Evolutionary conservation across 2,797 vertebrate genomes (phyloP), one percentile per base, ranked within the genome.

Genomic region (Tenualosa ilisha): DNA sequence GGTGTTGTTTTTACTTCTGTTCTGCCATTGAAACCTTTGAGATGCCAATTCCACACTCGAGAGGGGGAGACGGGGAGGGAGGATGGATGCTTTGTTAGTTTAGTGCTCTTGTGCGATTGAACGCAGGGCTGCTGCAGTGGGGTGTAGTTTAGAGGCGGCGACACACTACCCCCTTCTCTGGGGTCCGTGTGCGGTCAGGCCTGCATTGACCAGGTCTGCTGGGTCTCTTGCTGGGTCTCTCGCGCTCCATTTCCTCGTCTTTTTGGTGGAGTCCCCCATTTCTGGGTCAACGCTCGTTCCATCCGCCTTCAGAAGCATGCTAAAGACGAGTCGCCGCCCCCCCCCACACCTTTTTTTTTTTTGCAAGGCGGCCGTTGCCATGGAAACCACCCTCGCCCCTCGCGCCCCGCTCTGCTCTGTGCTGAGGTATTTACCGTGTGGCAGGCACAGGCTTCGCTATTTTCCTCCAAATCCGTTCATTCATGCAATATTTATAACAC

Each of bases 211-310:
- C 83, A 82, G 83, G 68, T 85, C 81, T 83, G 75, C 84, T 83
- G 85, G 86, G 72, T 87, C 85, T 24, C 79, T 86, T 81, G 81
- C 84, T 83, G 85, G 86, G 72, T 87, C 85, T 24, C 79, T 86
- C 81, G 81, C 40, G 83, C 79, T 54, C 84, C 46, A 81, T 85
- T 85, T 87, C 84, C 43, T 86, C 79, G n/a, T 68, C 75, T 40
- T 50, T 81, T 63, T 43, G 6, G 72, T 75, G 6, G 31, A 40
- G 22, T 63, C 49, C 75, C 24, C 26, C 79, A 68, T 81, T 83
- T 90, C 84, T n/a, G 59, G 84, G 85, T 90, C 87, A 88, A 40
- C 26, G 8, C 46, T 49, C 40, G 5, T 37, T 46, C 61, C 59
- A 4, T 54, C 72, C 59, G 6, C 84, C 56, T 88, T 88, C 86